These are phyloP conservation scores for Cybosia mesomella DNA, from an alignment of 2,888 invertebrate species.

Conservation along the genomic window DNA sequence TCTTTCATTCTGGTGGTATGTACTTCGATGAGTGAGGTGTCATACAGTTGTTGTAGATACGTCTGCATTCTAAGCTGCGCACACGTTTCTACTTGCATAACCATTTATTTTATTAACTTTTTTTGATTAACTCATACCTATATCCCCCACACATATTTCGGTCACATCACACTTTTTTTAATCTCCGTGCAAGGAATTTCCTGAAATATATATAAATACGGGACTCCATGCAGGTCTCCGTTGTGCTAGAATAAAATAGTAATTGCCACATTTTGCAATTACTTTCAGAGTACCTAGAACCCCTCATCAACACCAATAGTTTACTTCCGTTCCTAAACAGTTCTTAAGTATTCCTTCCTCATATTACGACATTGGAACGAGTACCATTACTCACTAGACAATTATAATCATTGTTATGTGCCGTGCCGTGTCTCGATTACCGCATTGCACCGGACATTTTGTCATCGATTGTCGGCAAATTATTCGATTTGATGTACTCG, in stretches of 20 bases:
- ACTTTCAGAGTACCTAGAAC: slow-evolving; percentile 19
- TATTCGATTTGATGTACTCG: slow-evolving; percentile 15
- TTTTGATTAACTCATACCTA: too few species aligned
- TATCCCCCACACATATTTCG: too few species aligned
- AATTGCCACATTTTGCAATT: background rate
- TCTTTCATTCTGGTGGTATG: too few species aligned
- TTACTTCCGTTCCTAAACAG: slow-evolving; percentile 23
- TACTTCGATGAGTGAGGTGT: too few species aligned
- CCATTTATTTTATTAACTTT: too few species aligned
- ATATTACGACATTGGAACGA: slow-evolving; percentile 46
- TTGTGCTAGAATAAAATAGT: background rate
- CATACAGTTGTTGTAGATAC: too few species aligned
- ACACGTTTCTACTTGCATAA: too few species aligned
- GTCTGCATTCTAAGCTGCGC: too few species aligned
- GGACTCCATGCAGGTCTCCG: too few species aligned
- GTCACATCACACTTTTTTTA: too few species aligned
- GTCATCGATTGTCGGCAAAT: slow-evolving; percentile 26
- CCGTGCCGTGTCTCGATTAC: slow-evolving; percentile 29
- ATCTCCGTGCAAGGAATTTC: too few species aligned
- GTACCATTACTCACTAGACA: slow-evolving; percentile 32
- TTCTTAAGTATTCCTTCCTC: slow-evolving; percentile 36
- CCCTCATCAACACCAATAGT: background rate
- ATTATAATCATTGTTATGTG: slow-evolving; percentile 35
- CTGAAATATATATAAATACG: too few species aligned
- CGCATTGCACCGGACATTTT: slow-evolving; percentile 23